Evolutionary conservation across 2,797 vertebrate genomes (phyloP).

Genomic region (Hozukius guyotensis): DNA sequence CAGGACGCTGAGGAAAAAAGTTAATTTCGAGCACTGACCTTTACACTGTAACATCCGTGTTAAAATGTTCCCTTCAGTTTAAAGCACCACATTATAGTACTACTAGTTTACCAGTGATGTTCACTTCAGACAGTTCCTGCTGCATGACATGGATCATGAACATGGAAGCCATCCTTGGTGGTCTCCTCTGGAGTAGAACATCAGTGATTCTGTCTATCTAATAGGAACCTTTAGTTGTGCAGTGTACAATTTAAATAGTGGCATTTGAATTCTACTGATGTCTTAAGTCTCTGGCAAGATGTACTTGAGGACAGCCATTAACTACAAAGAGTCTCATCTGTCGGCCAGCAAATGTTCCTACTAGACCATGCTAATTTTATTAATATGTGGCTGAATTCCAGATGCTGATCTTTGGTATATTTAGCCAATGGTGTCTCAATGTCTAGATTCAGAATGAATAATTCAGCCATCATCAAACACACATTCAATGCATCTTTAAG

Average conservation of each 20-base stretch:
- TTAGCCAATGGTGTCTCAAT: constrained; percentile 80
- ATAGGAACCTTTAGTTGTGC: constrained; percentile 68
- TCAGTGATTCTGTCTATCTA: constrained; percentile 75
- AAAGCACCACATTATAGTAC: background rate
- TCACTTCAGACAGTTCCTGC: constrained; percentile 1
- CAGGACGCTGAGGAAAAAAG: too few relatives aligned
- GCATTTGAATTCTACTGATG: constrained; percentile 82
- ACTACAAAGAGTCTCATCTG: constrained; percentile 81
- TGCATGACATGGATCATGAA: background rate
- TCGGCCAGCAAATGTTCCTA: constrained; percentile 76
- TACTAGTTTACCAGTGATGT: background rate
- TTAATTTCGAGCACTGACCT: background rate
- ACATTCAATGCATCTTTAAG: constrained; percentile 79
- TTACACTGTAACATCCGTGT: background rate
- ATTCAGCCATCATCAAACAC: constrained; percentile 82
- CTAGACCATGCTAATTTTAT: constrained; percentile 78
- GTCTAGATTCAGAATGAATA: constrained; percentile 81
- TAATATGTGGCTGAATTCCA: constrained; percentile 81
- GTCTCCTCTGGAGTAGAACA: constrained; percentile 60
- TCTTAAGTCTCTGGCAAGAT: constrained; percentile 73
- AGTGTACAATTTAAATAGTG: constrained; percentile 76
- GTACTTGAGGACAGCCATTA: constrained; percentile 79
- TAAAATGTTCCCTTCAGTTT: background rate
- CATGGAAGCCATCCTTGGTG: constrained; percentile 68
- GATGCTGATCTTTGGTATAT: constrained; percentile 71